These are phyloP conservation scores for Phymastichus coffea DNA, from an alignment of 1,140 invertebrate genomes.

Conservation along the genomic window DNA sequence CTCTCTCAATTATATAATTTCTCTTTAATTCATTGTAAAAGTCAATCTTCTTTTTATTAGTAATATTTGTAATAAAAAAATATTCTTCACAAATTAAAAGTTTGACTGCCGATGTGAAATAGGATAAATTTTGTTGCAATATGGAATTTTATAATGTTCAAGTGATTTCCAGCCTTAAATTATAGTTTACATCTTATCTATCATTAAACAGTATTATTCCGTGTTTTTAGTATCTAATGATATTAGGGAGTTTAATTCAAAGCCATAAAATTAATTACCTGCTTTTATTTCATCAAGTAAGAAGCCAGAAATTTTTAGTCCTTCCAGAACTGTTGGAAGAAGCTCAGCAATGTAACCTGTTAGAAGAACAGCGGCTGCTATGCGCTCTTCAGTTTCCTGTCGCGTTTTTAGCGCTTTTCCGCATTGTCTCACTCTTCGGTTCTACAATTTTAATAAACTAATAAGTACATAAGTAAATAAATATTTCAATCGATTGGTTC, in stretches of 20 bases:
- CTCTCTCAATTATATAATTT: too few species aligned
- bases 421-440: slow-evolving; percentile 60
- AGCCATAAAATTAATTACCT: slow-evolving; percentile 52
- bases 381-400: slow-evolving; percentile 73
- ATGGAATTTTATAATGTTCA: neutral
- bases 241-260: neutral
- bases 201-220: neutral
- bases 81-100: too few species aligned
- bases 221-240: neutral
- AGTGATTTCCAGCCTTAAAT: too few species aligned
- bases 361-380: slow-evolving; percentile 77
- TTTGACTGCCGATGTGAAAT: neutral
- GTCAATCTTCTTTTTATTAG: too few species aligned
- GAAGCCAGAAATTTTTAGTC: slow-evolving; percentile 74
- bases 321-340: slow-evolving; percentile 79
- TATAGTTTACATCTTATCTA: neutral
- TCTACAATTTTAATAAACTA: too few species aligned
- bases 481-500: neutral
- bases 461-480: neutral
- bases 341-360: slow-evolving; percentile 82
- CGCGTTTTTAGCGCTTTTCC: slow-evolving; percentile 60
- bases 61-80: too few species aligned
- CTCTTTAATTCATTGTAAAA: too few species aligned
- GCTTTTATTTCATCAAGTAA: slow-evolving; percentile 70
- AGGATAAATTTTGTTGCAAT: neutral